A percentile compares a stretch with the other conserved stretches of the same genome.
Conservation (phyloP, 2,797 vertebrate genomes). For the Okamejei kenojei region DNA sequence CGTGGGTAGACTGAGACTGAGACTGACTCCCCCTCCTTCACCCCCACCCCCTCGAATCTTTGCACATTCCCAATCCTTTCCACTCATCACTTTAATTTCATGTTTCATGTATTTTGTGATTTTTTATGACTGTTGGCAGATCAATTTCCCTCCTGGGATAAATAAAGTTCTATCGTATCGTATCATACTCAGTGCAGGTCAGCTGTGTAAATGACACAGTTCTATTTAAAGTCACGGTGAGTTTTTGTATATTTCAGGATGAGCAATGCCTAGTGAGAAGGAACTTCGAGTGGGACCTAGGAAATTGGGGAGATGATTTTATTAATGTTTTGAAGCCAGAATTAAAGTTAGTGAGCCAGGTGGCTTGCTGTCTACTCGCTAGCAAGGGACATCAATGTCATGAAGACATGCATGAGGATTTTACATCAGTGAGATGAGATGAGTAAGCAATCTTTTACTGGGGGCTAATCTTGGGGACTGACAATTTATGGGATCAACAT, state of each 20-base stretch:
- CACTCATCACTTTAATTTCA: too few relatives aligned
- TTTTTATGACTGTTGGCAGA: too few relatives aligned
- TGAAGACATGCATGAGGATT: not conserved
- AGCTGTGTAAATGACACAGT: not conserved
- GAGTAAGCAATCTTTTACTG: not conserved
- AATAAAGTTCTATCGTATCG: too few relatives aligned
- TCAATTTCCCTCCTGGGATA: too few relatives aligned
- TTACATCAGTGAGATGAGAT: not conserved
- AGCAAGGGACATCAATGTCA: not conserved
- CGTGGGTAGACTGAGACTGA: too few relatives aligned
- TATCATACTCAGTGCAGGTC: not conserved
- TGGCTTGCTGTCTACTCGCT: not conserved
- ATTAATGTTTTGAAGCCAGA: not conserved
- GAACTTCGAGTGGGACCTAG: not conserved
- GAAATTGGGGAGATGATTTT: not conserved
- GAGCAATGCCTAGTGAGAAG: not conserved
- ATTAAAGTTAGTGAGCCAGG: not conserved
- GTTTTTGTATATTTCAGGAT: not conserved
- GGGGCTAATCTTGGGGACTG: too few relatives aligned
- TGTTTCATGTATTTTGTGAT: too few relatives aligned
- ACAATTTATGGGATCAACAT: too few relatives aligned
- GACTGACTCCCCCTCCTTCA: too few relatives aligned
- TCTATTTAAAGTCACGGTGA: not conserved
- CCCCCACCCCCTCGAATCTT: too few relatives aligned
- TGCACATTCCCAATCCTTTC: too few relatives aligned